Percentiles rank a stretch among this genome's conserved stretches.
Conservation (phyloP, 2,797 vertebrate genomes). For the Nyctalus aviator region DNA sequence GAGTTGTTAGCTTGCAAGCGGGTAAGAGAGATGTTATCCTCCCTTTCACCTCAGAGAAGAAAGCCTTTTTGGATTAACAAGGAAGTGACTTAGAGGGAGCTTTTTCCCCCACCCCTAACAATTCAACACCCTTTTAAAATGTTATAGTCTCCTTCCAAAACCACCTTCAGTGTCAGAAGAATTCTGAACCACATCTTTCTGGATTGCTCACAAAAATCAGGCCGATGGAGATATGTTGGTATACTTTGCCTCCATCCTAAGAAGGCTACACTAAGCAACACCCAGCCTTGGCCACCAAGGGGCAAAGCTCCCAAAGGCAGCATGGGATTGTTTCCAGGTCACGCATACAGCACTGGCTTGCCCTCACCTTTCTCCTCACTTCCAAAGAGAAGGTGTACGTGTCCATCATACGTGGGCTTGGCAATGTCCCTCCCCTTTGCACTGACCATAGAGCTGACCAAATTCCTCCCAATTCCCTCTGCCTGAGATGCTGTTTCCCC, state of each 20-base stretch:
- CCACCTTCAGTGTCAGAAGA: not conserved
- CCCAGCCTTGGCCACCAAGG: not conserved
- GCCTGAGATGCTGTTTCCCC: not conserved
- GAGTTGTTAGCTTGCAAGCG: not conserved
- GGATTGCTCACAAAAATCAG: slow-evolving; percentile 20
- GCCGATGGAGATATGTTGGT: not conserved
- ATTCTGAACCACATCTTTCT: slow-evolving; percentile 52
- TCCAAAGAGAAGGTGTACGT: not conserved
- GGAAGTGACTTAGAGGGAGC: not conserved
- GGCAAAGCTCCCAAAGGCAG: not conserved
- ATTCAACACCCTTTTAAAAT: not conserved
- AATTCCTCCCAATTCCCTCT: not conserved
- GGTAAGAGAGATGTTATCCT: not conserved
- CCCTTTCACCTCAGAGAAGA: not conserved
- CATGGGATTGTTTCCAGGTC: not conserved
- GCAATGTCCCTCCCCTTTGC: not conserved
- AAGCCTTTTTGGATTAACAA: not conserved
- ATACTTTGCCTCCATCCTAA: not conserved
- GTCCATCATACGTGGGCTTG: too few species aligned
- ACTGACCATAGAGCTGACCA: not conserved
- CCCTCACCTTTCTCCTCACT: not conserved
- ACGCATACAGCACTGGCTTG: too few species aligned
- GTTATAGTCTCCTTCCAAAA: slow-evolving; percentile 45
- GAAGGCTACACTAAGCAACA: not conserved
- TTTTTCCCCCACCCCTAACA: not conserved